Evolutionary conservation across 2,888 invertebrate genomes (phyloP), one percentile per base, ranked within the genome.

Genomic region (Platycnemis pennipes): DNA sequence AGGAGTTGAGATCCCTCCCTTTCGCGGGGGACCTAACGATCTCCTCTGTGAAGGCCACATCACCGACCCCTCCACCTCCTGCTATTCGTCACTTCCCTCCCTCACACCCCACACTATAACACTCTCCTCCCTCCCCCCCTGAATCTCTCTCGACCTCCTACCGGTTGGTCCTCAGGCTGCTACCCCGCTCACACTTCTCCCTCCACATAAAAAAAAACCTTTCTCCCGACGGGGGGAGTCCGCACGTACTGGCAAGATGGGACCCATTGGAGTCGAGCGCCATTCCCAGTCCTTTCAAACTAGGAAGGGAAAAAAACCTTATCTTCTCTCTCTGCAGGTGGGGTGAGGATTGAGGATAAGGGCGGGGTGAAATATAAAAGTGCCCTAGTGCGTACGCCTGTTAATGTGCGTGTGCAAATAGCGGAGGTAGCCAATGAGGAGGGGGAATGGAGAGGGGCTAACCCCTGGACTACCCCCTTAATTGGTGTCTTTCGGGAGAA

Each of bases 181-280:
- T 63, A 13, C 22, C 63, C 63, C 53, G 2, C 53, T 63, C 63
- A 63, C 63, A 63, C 63, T 63, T 16, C 22, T 56, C 3, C 5
- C 1, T 26, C 63, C 63, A 8, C 26, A 1, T 7, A 63, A 16
- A 63, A 19, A 63, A 63, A n/a, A 22, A 26, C 63, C n/a, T n/a
- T 26, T 16, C 19, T 26, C 26, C 63, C 19, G 22, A 13, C 77
- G 77, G 31, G 37, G 37, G 13, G 37, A 31, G 77, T 77, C 37
- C 31, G 77, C 77, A 77, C 77, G 77, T 77, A 37, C 31, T 77
- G 13, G 77, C 77, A 77, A 77, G 77, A 77, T 77, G 77, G 31
- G 77, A 77, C 77, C 77, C 77, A 77, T 77, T 77, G 31, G 77
- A 77, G 77, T 31, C 77, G 77, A 37, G n/a, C 63, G 63, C 63